phyloP scores from a whole-genome alignment of 2,888 invertebrate species.

The Apamea epomidion region DNA sequence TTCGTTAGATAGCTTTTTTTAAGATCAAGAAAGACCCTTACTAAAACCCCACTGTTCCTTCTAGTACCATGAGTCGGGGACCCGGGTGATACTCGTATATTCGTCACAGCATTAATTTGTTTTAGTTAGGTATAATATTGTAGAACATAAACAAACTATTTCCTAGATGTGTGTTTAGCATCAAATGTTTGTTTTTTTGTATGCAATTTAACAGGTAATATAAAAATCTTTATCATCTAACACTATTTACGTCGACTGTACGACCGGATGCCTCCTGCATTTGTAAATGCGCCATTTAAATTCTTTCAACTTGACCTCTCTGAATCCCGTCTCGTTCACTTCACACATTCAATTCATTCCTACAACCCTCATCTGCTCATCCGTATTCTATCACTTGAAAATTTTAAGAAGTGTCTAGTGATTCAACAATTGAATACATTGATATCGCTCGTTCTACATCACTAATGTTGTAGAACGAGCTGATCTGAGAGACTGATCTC shows the following conservation, averaged over 20 bases:
- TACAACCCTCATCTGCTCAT: slow-evolving; percentile 30
- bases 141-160: too few species aligned
- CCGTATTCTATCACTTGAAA: slow-evolving; percentile 31
- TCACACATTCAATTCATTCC: slow-evolving; percentile 40
- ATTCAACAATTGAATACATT: background rate
- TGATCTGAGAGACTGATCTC: too few species aligned
- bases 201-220: too few species aligned
- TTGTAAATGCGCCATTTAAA: slow-evolving; percentile 51
- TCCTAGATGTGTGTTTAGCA: background rate
- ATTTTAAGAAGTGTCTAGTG: background rate
- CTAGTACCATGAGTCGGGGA: too few species aligned
- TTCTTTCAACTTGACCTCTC: slow-evolving; percentile 52
- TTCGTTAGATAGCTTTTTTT: too few species aligned
- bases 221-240: background rate
- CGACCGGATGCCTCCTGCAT: slow-evolving; percentile 9
- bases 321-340: slow-evolving; percentile 28
- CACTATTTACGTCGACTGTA: slow-evolving; percentile 32
- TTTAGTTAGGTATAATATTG: background rate
- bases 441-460: background rate
- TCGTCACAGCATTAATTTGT: background rate
- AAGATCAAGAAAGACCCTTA: background rate
- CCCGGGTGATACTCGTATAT: too few species aligned
- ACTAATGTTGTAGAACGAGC: too few species aligned
- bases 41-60: too few species aligned
- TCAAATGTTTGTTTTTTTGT: too few species aligned